These are phyloP conservation scores for Brachyptera putata DNA, from an alignment of 2,888 invertebrate species.

Conservation along the genomic window DNA sequence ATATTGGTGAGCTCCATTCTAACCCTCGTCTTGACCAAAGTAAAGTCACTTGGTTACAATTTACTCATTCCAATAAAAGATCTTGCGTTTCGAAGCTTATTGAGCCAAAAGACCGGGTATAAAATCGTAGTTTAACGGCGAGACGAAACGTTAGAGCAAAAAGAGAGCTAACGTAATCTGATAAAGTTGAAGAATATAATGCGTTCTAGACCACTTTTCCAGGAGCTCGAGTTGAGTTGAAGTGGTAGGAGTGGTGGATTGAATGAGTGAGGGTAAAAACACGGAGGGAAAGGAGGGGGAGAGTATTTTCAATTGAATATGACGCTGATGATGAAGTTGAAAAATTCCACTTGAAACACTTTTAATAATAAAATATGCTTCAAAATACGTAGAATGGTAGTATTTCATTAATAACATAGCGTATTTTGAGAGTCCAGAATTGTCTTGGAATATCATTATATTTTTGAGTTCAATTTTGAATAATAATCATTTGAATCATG, in stretches of 20 bases:
- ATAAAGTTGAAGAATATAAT: constrained; percentile 6
- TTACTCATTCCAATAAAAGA: not conserved
- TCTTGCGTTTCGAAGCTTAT: not conserved
- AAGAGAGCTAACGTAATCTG: not conserved
- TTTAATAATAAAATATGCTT: too few species aligned
- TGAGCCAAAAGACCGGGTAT: not conserved
- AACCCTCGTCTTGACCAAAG: too few species aligned
- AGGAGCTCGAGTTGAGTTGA: not conserved
- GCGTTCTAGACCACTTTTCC: constrained; percentile 5
- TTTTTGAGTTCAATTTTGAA: too few species aligned
- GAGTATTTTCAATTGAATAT: not conserved
- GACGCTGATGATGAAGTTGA: not conserved
- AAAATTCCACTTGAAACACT: not conserved
- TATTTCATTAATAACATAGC: not conserved
- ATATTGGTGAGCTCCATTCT: too few species aligned
- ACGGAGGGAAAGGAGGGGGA: not conserved
- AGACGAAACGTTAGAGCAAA: not conserved
- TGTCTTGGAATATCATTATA: too few species aligned
- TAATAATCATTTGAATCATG: too few species aligned
- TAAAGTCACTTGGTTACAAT: not conserved
- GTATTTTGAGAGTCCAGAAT: not conserved
- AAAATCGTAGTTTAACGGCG: not conserved
- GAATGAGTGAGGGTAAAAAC: not conserved
- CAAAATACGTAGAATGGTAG: not conserved
- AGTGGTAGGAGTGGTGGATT: too few species aligned